Base-by-base conservation (phyloP, 2,113 vertebrate species). In the Hippopotamus amphibius region DNA sequence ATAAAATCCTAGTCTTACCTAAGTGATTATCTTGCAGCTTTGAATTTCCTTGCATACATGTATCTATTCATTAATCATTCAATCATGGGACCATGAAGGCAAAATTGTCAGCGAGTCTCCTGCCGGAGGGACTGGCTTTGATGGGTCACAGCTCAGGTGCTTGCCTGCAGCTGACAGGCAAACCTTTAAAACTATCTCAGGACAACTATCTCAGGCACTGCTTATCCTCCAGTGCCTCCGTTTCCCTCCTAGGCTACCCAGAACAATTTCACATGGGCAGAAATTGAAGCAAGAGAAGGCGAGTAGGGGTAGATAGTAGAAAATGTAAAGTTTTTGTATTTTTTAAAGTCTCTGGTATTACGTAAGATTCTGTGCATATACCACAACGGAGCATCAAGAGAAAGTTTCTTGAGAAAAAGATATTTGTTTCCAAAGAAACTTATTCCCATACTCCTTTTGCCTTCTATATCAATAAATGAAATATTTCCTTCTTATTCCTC, bases 51-150 rank as follows among this genome's bases (percentile, higher is more conserved):
- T 68, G 76, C 1, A 92, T 90, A 93, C 88, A 5, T 0, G 2
- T 71, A 74, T 96, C 96, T 79, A 88, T 85, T 96, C 86, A 95
- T 97, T 97, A 97, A 92, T 97, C 1, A 80, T 71, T 98, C 95
- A 26, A 7, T 87, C 88, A 90, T 21, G 79, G 57, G 95, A 88
- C 1, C 81, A 96, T 71, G 24, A 84, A 74, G 69, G 83, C 93
- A 93, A 97, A 95, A 96, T 80, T 94, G 65, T 93, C 85, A 95
- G 63, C 17, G 55, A 96, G 85, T 92, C 97, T 95, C 69, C 95
- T 68, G 95, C 16, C 79, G 59, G 96, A 90, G 93, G 83, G 65
- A 53, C 90, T 96, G 88, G 33, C 84, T 96, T 90, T 90, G 95
- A 86, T 12, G 48, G 79, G 59, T 41, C 28, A 21, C 30, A 50